Evolutionary conservation across 2,113 vertebrate species (phyloP).

Genomic region (Sapayoa aenigma): DNA sequence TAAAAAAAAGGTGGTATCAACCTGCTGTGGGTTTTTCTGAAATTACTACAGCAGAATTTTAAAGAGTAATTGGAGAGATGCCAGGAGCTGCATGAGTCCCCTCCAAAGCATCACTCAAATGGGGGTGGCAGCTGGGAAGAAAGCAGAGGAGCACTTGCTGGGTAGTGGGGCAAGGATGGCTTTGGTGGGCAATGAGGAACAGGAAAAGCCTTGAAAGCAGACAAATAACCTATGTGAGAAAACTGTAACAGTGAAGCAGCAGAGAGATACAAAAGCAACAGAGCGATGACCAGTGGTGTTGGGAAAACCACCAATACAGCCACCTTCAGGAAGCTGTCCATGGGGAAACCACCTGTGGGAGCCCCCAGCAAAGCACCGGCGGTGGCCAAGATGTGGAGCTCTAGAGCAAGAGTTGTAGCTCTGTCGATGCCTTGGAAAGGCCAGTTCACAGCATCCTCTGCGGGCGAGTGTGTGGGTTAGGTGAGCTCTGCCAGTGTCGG

Average conservation of each 20-base stretch:
- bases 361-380: not conserved
- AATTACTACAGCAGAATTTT: not conserved
- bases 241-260: accelerated
- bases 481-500: accelerated
- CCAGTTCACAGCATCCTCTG: accelerated
- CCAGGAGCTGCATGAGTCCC: not conserved
- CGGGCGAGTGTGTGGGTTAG: not conserved
- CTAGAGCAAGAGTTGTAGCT: not conserved
- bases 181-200: not conserved
- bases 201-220: not conserved
- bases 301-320: not conserved
- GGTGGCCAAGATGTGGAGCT: not conserved
- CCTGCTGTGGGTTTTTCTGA: not conserved
- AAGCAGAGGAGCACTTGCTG: not conserved
- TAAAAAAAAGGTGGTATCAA: not conserved
- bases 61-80: not conserved
- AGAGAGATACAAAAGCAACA: not conserved
- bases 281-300: accelerated
- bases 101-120: not conserved
- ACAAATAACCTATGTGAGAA: not conserved
- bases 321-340: not conserved
- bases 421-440: not conserved
- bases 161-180: not conserved
- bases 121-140: not conserved
- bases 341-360: not conserved